Conservation (phyloP, 1,140 invertebrate species). For the Sarcophaga bullata region DNA sequence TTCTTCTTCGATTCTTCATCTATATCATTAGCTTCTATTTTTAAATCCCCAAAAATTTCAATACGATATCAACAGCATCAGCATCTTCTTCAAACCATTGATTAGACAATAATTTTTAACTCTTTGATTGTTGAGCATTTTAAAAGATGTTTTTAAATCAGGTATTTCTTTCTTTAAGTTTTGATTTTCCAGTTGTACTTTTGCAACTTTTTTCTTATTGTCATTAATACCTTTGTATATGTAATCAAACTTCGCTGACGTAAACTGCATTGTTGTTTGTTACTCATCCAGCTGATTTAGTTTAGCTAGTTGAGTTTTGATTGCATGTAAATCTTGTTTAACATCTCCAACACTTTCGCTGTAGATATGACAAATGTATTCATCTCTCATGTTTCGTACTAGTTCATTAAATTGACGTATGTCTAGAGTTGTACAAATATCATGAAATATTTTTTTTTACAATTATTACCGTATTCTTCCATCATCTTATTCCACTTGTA, state of each 20-base stretch:
- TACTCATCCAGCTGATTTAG: background rate
- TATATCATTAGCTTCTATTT: background rate
- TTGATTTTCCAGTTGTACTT: too few species aligned
- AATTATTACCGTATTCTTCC: background rate
- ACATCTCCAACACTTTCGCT: background rate
- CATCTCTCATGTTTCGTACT: background rate
- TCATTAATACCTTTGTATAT: background rate
- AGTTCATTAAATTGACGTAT: slow-evolving; percentile 2
- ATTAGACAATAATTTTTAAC: too few species aligned
- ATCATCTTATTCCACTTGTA: background rate
- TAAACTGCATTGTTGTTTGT: background rate
- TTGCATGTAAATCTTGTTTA: background rate
- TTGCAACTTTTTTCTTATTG: too few species aligned
- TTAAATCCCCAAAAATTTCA: background rate
- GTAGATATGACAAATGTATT: background rate
- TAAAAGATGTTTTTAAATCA: slow-evolving; percentile 15
- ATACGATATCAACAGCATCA: background rate
- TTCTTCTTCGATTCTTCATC: background rate
- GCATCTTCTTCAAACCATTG: background rate
- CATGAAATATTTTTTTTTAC: background rate
- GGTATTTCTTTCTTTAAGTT: too few species aligned
- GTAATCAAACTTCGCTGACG: slow-evolving; percentile 1
- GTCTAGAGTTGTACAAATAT: background rate
- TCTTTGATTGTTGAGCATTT: background rate
- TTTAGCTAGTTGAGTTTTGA: background rate